Base-by-base conservation (phyloP, 2,113 vertebrate genomes). In the Aptenodytes forsteri region DNA sequence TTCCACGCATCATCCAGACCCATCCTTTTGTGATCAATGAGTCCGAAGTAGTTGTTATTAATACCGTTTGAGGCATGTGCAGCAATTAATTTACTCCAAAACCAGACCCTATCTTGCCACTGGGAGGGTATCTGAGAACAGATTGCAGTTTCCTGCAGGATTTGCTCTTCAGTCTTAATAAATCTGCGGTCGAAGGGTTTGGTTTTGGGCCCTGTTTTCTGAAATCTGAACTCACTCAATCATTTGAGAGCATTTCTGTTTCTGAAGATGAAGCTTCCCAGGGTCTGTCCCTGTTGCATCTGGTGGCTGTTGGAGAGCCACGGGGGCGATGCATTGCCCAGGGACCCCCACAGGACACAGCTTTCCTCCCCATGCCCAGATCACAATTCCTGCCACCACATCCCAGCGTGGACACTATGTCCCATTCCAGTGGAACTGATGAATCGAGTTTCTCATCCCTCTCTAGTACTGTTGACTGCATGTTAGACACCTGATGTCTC, bases 341-440 rank as follows among this genome's bases (percentile, higher is more conserved):
- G 64, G 15, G 16, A 59, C 8, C 6, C 34, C 9, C 5, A 0
- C 7, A 9, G 38, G 16, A 34, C 6, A 7, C 15, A 59, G 17
- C 26, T 67, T 72, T 82, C 22, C 34, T 78, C 30, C 58, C 20
- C 11, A 4, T 27, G 6, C 15, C 27, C 26, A 44, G 38, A 13
- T 3, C 12, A 34, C 27, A 92, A 5, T 59, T 71, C 32, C n/a
- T 71, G 36, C 32, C 10, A 1, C 30, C 21, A 3, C 20, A 23
- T 49, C 38, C 22, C 3, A 30, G 6, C 0, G 1, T 22, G 26
- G n/a, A 49, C 21, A 15, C 11, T 10, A 4, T 16, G 3, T 25
- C 21, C 67, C 22, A 27, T 67, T 58, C 50, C 40, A 44, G 14
- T 25, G 19, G 62, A 73, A 23, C 7, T 1, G 2, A 32, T 6